phyloP scores from a whole-genome alignment of 2,113 vertebrate genomes.

The Myrmecophaga tridactyla region DNA sequence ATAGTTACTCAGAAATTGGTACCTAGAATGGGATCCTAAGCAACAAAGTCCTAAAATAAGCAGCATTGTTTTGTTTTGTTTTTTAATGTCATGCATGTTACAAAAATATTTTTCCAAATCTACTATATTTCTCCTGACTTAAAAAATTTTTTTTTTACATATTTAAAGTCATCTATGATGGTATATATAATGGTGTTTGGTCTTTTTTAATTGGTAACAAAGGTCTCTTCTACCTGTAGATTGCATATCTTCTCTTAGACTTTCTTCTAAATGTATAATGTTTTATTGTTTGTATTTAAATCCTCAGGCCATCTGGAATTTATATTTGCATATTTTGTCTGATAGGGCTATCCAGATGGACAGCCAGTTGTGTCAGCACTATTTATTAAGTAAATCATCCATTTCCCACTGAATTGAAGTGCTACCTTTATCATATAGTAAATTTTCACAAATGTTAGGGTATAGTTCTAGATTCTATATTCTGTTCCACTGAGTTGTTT shows the following conservation, averaged over 20 bases:
- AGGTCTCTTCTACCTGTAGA: neutral
- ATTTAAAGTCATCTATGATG: neutral
- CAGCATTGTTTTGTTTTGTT: neutral
- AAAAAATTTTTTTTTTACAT: neutral
- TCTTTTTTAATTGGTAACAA: neutral
- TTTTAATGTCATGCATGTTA: neutral
- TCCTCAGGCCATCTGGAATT: neutral
- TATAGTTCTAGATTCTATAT: neutral
- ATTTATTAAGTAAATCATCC: slow-evolving; percentile 10
- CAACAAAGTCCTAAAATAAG: neutral
- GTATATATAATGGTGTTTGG: neutral
- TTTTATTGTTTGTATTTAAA: neutral
- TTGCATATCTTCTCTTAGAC: neutral
- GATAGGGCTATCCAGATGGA: neutral
- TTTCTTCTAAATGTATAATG: slow-evolving; percentile 24
- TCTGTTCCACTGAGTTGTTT: neutral
- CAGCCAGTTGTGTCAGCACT: neutral
- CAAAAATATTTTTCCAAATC: neutral
- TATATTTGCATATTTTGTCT: neutral
- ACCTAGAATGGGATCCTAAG: neutral
- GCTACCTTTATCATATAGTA: neutral
- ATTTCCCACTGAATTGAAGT: neutral
- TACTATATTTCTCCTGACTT: neutral
- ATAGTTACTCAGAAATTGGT: neutral
- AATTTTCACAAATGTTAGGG: neutral